Evolutionary conservation across 1,140 invertebrate genomes (phyloP), one percentile per base, ranked within the genome.

Genomic region (Sarcophaga peregrina): DNA sequence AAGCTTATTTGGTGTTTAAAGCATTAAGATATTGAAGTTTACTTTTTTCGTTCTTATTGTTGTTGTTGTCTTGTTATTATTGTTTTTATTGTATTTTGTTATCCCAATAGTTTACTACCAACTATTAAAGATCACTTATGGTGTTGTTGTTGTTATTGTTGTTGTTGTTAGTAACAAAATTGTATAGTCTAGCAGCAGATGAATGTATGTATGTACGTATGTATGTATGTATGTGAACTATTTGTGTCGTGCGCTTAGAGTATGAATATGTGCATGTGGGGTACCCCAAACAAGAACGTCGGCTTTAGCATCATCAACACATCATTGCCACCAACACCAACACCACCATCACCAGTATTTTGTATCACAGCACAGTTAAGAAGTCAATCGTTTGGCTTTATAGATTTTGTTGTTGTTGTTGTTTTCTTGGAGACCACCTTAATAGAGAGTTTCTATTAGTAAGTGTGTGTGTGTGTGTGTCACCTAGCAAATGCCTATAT

Each of bases 1-100:
- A 76, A 76, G 74, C 74, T 76, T 76, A 76, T 76, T 17, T 68
- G 62, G 62, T 68, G 62, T 68, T 68, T 68, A 76, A 75, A 54
- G 20, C 74, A 76, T 76, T 76, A 76, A 76, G 74, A 76, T 76
- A 76, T 76, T 68, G 62, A 15, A 58, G 13, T 0, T 58, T 37
- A 37, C 1, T 37, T 37, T 37, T 37, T 1, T 37, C 4, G 25
- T 37, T 37, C 1, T 37, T 37, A 4, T 37, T 37, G 25, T 37
- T 37, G 25, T 37, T 37, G 4, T 37, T 37, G 25, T 37, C 25
- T 37, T 37, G 25, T 37, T 37, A 37, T 37, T 37, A 37, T 37
- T 37, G 25, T 15, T 58, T 58, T 58, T 58, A n/a, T 58, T 58
- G 54, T 58, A 58, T 58, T 58, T 68, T 68, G n/a, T 68, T 68